Percentiles rank a stretch among this genome's conserved stretches.
phyloP scores from a whole-genome alignment of 2,113 vertebrate species.

The Oreochromis spilurus region DNA sequence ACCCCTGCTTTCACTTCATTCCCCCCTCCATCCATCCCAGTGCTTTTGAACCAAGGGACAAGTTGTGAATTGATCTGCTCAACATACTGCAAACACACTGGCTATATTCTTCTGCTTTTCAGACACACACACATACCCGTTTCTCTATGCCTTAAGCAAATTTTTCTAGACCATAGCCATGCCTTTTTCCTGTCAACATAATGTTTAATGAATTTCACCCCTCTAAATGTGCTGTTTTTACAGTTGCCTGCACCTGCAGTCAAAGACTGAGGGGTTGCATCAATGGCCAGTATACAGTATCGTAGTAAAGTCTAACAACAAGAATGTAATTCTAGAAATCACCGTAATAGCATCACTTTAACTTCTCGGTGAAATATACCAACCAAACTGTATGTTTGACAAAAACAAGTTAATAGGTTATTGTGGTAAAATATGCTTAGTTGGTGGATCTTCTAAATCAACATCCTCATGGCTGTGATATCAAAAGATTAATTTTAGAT shows the following conservation, averaged over 20 bases:
- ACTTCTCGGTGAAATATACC: not conserved
- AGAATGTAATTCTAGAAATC: not conserved
- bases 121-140: not conserved
- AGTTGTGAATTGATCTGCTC: constrained; percentile 25
- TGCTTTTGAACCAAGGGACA: not conserved
- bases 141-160: constrained; percentile 17
- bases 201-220: constrained; percentile 40
- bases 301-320: not conserved
- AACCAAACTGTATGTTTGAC: not conserved
- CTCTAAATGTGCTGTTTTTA: constrained; percentile 40
- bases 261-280: not conserved
- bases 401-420: not conserved
- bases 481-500: not conserved
- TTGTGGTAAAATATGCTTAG: not conserved
- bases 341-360: rapidly evolving
- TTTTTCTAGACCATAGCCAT: not conserved
- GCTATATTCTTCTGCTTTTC: constrained; percentile 37
- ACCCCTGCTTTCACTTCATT: not conserved
- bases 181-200: constrained; percentile 38
- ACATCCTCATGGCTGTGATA: not conserved
- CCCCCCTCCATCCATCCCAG: not conserved
- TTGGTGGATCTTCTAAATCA: not conserved
- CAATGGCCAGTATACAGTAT: not conserved
- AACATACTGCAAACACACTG: constrained; percentile 22
- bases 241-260: not conserved